Evolutionary conservation across 2,797 vertebrate genomes (phyloP), one percentile per base, ranked within the genome.

Genomic region (Echeneis naucrates): DNA sequence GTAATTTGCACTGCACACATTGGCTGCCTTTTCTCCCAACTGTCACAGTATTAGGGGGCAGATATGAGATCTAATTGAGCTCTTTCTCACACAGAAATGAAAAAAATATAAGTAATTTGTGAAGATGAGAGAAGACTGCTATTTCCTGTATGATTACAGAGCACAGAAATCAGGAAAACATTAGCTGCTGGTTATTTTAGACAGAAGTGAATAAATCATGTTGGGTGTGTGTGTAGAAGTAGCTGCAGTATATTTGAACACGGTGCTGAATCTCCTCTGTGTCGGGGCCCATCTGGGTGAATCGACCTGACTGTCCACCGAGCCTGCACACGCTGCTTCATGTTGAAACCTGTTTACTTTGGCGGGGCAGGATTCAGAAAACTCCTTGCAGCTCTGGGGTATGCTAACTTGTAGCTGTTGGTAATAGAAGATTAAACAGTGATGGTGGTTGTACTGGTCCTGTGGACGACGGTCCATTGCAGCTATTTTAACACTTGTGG

Each of bases 171-270:
- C 17, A n/a, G 11, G 24, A 23, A 21, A 32, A 23, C 40, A 26
- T 55, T 2, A 0, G 53, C 30, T 6, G 35, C 12, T 37, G 6
- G 32, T 45, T 74, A 23, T 32, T 44, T 63, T 57, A 65, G 54
- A 70, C 64, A 71, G 61, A 62, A 53, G 53, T 17, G n/a, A 33
- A 45, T 37, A 23, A 24, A 21, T 67, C 27, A 64, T 70, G 68
- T 9, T 51, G 55, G 67, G 40, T 85, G 82, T 77, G 80, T 77
- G 63, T 70, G 57, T 72, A 73, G 70, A 70, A n/a, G 58, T 54
- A 66, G 65, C 66, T 73, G 59, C 61, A 59, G 61, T 38, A 58
- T 0, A 1, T 58, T 63, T 50, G 48, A 69, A 26, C 51, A 70
- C 32, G 37, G 57, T 44, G 55, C 35, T 35, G 48, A 72, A 17